Base-by-base conservation (phyloP, 2,797 vertebrate genomes). In the Huso huso region DNA sequence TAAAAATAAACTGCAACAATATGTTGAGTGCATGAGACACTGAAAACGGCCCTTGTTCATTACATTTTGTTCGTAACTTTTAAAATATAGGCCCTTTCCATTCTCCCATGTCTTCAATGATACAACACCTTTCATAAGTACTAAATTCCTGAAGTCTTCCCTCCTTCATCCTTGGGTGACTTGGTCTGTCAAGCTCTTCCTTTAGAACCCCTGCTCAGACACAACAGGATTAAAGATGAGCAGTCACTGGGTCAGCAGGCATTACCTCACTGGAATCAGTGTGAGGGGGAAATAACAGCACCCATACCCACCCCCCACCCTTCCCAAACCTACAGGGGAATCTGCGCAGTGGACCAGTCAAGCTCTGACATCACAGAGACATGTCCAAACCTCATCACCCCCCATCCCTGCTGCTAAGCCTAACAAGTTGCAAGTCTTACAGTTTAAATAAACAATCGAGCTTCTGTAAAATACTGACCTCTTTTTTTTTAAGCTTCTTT, bases 121-220 rank as follows among this genome's bases (percentile, higher is more conserved):
- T 18, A 18, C 18, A 18, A 18, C 18, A 18, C 18, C 18, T 18
- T 18, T 18, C 15, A 18, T 18, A 18, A 37, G 52, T 55, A n/a
- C 52, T 55, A 55, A 55, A 55, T 55, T 55, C 52, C 52, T 55
- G n/a, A 55, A n/a, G 52, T 10, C 9, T 55, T 55, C 52, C n/a
- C 6, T 55, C 52, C 52, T 55, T 55, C 53, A 55, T 55, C 9
- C 53, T 55, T 55, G 10, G 10, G 53, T 10, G 53, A 55, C n/a
- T 55, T 55, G 37, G 37, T 37, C 37, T 55, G 53, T 55, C 10
- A 55, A 81, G 78, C 81, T 83, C 77, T 80, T 84, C 12, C 59
- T 49, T 63, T 51, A 37, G 48, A 61, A 67, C 69, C 73, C 74
- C 74, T 73, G 71, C 71, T 69, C 66, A 75, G 67, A 69, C 68